Percentiles rank a stretch among this genome's conserved stretches.
These are phyloP conservation scores for Chaunax sp. DNA, from an alignment of 2,797 vertebrate species.

Conservation along the genomic window DNA sequence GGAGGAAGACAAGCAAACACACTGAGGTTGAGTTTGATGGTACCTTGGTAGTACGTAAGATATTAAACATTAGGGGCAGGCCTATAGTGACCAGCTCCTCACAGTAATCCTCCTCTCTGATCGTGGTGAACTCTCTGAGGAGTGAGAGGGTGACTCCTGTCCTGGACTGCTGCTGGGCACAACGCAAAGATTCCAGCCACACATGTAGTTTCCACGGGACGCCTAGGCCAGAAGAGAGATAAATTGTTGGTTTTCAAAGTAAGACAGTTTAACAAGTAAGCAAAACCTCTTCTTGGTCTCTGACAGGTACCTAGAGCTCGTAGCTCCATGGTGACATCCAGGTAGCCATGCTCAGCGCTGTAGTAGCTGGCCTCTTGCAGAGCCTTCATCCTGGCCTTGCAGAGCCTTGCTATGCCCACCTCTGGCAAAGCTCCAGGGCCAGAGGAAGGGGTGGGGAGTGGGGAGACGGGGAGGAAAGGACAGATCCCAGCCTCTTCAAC, in stretches of 20 bases:
- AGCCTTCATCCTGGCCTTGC: conserved; percentile 93
- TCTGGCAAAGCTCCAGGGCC: conserved; percentile 75
- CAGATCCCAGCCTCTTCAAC: conserved; percentile 76
- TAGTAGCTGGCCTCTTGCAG: conserved; percentile 98
- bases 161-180: conserved; percentile 91
- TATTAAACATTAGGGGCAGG: conserved; percentile 92
- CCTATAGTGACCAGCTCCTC: conserved; percentile 91
- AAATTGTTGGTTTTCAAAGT: background rate
- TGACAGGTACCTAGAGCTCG: conserved; percentile 86
- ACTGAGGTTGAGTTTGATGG: background rate
- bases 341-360: conserved; percentile 95
- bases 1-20: background rate
- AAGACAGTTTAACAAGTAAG: background rate
- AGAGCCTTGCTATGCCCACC: conserved; percentile 87
- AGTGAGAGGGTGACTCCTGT: conserved; percentile 90
- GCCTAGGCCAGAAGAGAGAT: conserved; percentile 44
- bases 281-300: background rate
- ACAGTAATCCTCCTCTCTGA: conserved; percentile 94
- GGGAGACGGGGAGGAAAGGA: conserved; percentile 73
- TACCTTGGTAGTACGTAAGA: conserved; percentile 93
- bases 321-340: conserved; percentile 98
- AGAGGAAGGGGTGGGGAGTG: conserved; percentile 71
- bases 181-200: conserved; percentile 94
- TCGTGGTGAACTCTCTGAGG: conserved; percentile 90
- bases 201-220: conserved; percentile 96